phyloP scores from a whole-genome alignment of 1,140 invertebrate genomes.

The Rhagoletis pomonella region DNA sequence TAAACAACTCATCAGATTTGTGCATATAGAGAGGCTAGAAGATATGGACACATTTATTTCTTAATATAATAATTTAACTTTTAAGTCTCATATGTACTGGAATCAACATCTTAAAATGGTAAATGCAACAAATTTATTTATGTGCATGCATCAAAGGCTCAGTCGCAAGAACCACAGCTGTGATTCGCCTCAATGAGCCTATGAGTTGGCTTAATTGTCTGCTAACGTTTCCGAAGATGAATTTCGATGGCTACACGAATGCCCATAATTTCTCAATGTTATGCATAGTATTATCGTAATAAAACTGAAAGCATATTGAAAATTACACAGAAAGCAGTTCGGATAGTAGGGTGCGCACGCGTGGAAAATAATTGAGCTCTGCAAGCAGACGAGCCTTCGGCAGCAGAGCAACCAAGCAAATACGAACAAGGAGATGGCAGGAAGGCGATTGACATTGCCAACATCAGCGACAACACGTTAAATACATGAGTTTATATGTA shows the following conservation, averaged over 20 bases:
- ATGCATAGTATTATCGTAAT: conserved; percentile 31
- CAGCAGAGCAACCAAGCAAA: neutral
- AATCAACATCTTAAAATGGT: too few relatives aligned
- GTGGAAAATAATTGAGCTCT: conserved; percentile 15
- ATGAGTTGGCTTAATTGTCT: conserved; percentile 28
- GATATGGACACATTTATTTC: too few relatives aligned
- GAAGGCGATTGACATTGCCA: neutral
- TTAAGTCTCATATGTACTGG: too few relatives aligned
- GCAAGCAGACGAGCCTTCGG: neutral
- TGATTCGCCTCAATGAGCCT: neutral
- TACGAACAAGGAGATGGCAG: neutral
- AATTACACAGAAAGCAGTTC: neutral
- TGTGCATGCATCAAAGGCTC: too few relatives aligned
- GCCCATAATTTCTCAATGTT: conserved; percentile 24
- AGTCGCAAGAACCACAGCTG: neutral
- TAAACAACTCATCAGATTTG: too few relatives aligned
- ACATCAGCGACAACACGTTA: neutral
- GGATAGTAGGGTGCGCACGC: neutral
- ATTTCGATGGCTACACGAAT: neutral
- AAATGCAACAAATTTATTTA: neutral
- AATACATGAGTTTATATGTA: too few relatives aligned
- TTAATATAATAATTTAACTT: too few relatives aligned
- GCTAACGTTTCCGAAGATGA: conserved; percentile 10
- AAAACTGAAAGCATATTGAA: conserved; percentile 38
- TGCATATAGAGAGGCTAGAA: too few relatives aligned